Percentiles rank a stretch among this genome's conserved stretches.
These are phyloP conservation scores for Rhagologus leucostigma DNA, from an alignment of 2,113 vertebrate genomes.

Conservation along the genomic window DNA sequence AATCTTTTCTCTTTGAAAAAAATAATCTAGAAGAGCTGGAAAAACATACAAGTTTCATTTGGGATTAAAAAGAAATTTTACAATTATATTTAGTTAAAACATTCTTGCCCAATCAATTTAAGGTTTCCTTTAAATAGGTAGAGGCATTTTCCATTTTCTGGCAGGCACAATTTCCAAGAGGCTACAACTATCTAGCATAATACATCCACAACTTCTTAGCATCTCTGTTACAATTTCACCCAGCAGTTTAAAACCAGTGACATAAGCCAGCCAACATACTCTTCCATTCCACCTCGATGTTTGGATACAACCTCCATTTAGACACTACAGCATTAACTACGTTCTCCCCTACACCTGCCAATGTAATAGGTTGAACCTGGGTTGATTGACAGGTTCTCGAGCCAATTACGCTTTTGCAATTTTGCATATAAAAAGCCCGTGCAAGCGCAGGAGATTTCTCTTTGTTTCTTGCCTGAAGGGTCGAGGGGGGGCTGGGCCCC, in stretches of 20 bases:
- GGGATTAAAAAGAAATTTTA: background rate
- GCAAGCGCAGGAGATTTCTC: too few species aligned
- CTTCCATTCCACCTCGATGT: background rate
- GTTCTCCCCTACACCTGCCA: background rate
- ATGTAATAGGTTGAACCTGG: too few species aligned
- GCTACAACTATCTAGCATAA: background rate
- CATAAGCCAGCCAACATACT: background rate
- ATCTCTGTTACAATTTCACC: background rate
- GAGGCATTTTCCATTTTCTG: background rate
- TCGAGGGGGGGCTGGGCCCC: too few species aligned
- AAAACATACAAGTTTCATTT: background rate
- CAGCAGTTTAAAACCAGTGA: background rate
- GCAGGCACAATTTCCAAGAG: background rate
- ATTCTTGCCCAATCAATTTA: background rate
- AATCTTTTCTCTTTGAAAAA: background rate
- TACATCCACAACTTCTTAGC: background rate
- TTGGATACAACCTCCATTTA: background rate
- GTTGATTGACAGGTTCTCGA: too few species aligned
- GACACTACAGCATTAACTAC: background rate
- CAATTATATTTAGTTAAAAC: background rate
- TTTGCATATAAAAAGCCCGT: too few species aligned
- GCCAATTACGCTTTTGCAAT: too few species aligned
- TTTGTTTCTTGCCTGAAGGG: too few species aligned
- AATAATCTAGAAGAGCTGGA: background rate
- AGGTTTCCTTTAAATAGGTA: background rate